Base-by-base conservation (phyloP, 2,113 vertebrate species). In the Tursiops truncatus region DNA sequence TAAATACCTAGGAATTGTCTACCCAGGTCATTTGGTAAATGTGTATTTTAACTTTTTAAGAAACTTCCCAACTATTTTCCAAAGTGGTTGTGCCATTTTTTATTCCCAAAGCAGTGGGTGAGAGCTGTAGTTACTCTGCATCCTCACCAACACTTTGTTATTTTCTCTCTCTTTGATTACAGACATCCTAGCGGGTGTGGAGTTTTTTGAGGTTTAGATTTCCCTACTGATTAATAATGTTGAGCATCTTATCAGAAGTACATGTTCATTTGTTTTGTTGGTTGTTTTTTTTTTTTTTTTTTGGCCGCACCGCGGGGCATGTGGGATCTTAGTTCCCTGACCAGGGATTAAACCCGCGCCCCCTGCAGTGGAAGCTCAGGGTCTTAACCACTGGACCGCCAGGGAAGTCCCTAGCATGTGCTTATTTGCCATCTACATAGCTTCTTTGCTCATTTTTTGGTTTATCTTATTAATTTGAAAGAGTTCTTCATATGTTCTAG, bases 201-300 rank as follows among this genome's bases (percentile, higher is more conserved):
- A 87, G n/a, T 94, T 93, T 6, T 89, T 92, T 58, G 31, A 88
- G 23, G 23, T 71, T 95, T 97, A 74, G 58, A 91, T 91, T 97
- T 94, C n/a, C 33, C 31, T 93, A 70, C 31, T 91, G 60, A 44
- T 79, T 89, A 85, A 50, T 85, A 26, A 89, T 87, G 10, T 91
- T 84, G 71, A 89, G 14, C 9, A 85, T 96, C 47, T 94, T 96
- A 67, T 77, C 15, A 91, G 56, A 65, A 89, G 28, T 28, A 31
- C n/a, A 89, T 65, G 58, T 83, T 65, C 47, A 76, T 58, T 58
- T 58, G 56, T 58, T 58, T 58, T 58, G 18, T 21, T 58, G 18
- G 56, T 58, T 58, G 1, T 21, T 58, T 8, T 2, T 56, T 56
- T 7, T 20, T n/a, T 36, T 36, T 58, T 6, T 58, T 58, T 58